Evolutionary conservation across 2,113 vertebrate species (phyloP).

Genomic region (Globicephala melas): DNA sequence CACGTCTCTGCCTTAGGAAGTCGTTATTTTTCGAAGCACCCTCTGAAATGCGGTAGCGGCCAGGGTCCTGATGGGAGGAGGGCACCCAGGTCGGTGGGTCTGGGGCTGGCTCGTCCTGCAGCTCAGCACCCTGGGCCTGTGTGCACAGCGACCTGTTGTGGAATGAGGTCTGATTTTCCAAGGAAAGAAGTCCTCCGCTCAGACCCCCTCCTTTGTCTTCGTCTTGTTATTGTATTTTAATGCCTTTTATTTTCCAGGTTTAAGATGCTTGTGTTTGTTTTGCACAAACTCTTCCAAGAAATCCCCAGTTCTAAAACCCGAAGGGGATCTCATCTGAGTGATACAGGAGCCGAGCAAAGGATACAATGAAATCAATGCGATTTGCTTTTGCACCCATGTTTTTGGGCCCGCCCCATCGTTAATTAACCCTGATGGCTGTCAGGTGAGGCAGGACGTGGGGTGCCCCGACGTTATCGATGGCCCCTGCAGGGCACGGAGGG

Average conservation of each 20-base stretch:
- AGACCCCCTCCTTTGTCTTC: not conserved
- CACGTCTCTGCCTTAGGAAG: not conserved
- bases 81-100: not conserved
- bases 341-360: not conserved
- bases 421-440: not conserved
- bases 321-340: not conserved
- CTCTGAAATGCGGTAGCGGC: not conserved
- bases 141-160: not conserved
- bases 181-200: not conserved
- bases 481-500: not conserved
- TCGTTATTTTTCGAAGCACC: not conserved
- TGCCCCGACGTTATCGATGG: too few relatives aligned
- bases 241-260: not conserved
- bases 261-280: not conserved
- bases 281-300: not conserved
- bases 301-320: not conserved
- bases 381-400: not conserved
- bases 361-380: not conserved
- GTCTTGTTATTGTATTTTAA: not conserved
- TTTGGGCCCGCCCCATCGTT: not conserved
- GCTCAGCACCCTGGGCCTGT: not conserved
- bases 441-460: not conserved
- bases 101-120: not conserved
- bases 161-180: not conserved
- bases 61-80: not conserved